A percentile compares a stretch with the other conserved stretches of the same genome.
Evolutionary conservation across 2,888 invertebrate species (phyloP).

Genomic region (Heteropelma amictum): DNA sequence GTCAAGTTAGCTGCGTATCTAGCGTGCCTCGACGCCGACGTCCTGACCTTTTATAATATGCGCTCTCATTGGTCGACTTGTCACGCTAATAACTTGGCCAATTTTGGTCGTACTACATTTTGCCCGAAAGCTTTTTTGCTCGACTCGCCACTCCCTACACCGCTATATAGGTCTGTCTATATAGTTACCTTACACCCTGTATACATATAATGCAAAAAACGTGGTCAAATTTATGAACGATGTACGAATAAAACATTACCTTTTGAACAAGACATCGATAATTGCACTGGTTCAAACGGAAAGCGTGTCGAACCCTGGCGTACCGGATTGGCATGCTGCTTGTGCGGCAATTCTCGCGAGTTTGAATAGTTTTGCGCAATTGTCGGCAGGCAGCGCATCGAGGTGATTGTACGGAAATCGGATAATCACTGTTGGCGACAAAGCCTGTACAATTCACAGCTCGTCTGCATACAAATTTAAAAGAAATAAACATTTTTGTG

Average conservation of each 20-base stretch:
- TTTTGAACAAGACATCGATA: neutral
- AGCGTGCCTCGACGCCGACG: too few relatives aligned
- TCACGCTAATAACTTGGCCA: too few relatives aligned
- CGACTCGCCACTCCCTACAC: too few relatives aligned
- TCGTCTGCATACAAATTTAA: neutral
- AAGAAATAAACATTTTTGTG: neutral
- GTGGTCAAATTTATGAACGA: neutral
- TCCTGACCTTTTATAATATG: too few relatives aligned
- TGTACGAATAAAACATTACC: constrained; percentile 3
- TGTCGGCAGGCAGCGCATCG: constrained; percentile 18
- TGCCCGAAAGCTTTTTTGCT: too few relatives aligned
- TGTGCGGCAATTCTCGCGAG: neutral
- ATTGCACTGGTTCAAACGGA: constrained; percentile 9
- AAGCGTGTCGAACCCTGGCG: neutral
- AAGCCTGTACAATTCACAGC: constrained; percentile 12
- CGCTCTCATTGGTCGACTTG: too few relatives aligned
- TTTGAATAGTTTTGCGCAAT: constrained; percentile 9
- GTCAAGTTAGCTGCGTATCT: too few relatives aligned
- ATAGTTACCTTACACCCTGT: too few relatives aligned
- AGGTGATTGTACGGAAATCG: constrained; percentile 7
- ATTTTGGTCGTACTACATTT: too few relatives aligned
- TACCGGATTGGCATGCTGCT: neutral
- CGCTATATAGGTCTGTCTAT: too few relatives aligned
- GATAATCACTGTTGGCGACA: constrained; percentile 2
- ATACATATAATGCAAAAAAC: neutral